These are phyloP conservation scores for Eucera pruinosa DNA, from an alignment of 2,888 invertebrate species.

Conservation along the genomic window DNA sequence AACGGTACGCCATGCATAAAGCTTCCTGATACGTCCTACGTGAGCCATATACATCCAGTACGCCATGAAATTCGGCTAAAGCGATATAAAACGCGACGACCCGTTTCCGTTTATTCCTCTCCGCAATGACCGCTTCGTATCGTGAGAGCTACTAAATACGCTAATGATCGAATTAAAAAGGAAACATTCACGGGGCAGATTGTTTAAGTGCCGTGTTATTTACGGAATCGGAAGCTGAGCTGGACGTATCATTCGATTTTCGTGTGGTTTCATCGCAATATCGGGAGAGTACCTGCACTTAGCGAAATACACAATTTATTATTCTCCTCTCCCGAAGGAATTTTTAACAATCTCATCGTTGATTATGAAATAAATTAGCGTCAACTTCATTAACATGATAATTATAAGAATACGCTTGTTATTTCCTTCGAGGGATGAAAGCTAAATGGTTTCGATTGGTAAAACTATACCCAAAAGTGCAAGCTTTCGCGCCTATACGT, in stretches of 20 bases:
- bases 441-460: no score
- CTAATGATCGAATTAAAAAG: conserved; percentile 28
- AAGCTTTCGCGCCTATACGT: no score
- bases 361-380: conserved; percentile 5
- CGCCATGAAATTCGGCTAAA: conserved; percentile 49
- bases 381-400: conserved; percentile 3
- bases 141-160: background rate
- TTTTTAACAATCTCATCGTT: conserved; percentile 5
- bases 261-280: conserved; percentile 13
- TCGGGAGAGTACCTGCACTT: background rate
- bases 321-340: background rate
- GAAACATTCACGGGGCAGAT: background rate
- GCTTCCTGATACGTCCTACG: conserved; percentile 65
- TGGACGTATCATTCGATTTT: background rate
- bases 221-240: background rate
- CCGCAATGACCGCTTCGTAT: conserved; percentile 4
- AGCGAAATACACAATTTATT: conserved; percentile 22
- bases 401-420: conserved; percentile 22
- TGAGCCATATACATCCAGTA: conserved; percentile 47
- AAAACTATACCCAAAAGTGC: no score
- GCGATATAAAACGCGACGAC: conserved; percentile 50
- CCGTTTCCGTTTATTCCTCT: conserved; percentile 35
- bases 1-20: conserved; percentile 61
- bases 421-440: no score
- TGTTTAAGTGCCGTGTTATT: background rate